A percentile compares a stretch with the other conserved stretches of the same genome.
Evolutionary conservation across 2,797 vertebrate species (phyloP).

Genomic region (Pangasius krempfi): DNA sequence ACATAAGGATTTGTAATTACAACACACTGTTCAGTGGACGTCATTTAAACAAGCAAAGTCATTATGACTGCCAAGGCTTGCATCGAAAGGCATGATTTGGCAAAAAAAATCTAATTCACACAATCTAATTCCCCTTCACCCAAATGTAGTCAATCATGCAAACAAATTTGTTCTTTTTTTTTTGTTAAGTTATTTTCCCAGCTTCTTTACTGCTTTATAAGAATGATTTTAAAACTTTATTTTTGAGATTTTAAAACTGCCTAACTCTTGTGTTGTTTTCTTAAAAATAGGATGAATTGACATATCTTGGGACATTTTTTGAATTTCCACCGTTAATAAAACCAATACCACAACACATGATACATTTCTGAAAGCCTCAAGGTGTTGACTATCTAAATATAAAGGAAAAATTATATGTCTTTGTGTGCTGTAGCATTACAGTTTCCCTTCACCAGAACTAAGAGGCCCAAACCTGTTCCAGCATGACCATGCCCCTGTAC

Average conservation of each 20-base stretch:
- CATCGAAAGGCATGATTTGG: not conserved
- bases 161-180: no score
- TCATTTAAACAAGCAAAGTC: not conserved
- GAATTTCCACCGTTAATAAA: not conserved
- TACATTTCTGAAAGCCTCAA: not conserved
- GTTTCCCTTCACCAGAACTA: no score
- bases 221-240: not conserved
- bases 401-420: no score
- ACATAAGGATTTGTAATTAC: not conserved
- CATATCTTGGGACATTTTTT: no score
- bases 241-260: not conserved
- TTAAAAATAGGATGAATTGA: no score
- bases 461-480: no score
- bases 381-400: not conserved
- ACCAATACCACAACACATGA: not conserved
- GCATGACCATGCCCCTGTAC: no score
- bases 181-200: not conserved
- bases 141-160: not conserved
- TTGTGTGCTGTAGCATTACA: no score
- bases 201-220: not conserved
- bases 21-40: not conserved
- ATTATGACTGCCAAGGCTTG: not conserved
- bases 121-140: not conserved
- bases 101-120: not conserved
- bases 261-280: not conserved